Conservation (phyloP, 1,140 invertebrate genomes). For the Leptestheria dahalacensis region DNA sequence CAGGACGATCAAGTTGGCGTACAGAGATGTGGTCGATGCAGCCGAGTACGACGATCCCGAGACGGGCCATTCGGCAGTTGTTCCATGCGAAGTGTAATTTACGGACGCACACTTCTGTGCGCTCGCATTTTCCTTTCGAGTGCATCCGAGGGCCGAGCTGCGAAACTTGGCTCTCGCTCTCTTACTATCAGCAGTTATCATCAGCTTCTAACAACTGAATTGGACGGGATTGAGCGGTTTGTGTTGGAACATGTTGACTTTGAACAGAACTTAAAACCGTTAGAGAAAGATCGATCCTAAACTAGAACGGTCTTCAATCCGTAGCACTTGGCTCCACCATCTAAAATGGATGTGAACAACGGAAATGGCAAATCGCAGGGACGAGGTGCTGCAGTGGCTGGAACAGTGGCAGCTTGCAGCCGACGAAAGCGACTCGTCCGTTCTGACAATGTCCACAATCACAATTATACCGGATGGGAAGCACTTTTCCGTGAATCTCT, state of each 20-base stretch:
- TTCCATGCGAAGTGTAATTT: conserved; percentile 7
- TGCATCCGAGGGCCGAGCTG: no score
- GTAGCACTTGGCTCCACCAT: neutral
- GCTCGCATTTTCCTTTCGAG: neutral
- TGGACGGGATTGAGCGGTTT: no score
- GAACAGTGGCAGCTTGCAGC: conserved; percentile 10
- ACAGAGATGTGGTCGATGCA: neutral
- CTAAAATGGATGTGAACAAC: neutral
- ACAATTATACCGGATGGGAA: conserved; percentile 25
- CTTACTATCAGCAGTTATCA: no score
- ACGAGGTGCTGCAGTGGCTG: neutral
- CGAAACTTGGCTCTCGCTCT: no score
- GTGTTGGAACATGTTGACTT: no score
- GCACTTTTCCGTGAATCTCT: conserved; percentile 29
- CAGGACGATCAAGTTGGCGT: neutral
- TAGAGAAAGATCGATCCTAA: no score
- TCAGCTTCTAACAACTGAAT: no score
- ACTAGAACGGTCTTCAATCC: no score
- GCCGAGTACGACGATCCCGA: neutral
- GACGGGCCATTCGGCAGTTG: neutral
- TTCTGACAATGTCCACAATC: conserved; percentile 22
- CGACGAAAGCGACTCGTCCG: conserved; percentile 24
- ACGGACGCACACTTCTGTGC: neutral
- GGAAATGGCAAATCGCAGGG: neutral
- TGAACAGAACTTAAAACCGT: no score